Evolutionary conservation across 2,113 vertebrate species (phyloP), one percentile per base, ranked within the genome.

Genomic region (Lophius piscatorius): DNA sequence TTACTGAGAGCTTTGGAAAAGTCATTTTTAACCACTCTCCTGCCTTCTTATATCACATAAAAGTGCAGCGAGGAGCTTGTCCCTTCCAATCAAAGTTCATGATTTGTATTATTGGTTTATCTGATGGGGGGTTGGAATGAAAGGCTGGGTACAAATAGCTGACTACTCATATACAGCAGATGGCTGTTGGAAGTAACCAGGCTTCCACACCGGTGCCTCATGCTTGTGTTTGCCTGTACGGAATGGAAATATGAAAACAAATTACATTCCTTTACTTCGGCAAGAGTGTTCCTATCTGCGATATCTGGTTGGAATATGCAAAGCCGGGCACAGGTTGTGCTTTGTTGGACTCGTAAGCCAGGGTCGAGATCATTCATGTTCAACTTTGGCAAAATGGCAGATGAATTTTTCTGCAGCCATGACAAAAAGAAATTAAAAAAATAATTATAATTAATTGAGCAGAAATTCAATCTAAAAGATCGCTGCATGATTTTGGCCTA

Each of bases 31-130:
- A 9, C 16, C 11, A 0, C 13, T 9, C 21, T n/a, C 21, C 26
- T 21, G n/a, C 9, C 50, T 52, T 42, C 39, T 46, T 8, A 17
- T 61, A 39, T 60, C 45, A 54, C 38, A 39, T 21, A 7, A 55
- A 64, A 68, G 17, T 51, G 47, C 31, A 54, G 47, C 46, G 38
- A 21, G 40, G 45, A 50, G 67, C 68, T 51, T 73, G 52, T 28
- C 69, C 40, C 44, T 29, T 77, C 35, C 55, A 81, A 80, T 84
- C 44, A 77, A 73, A 67, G 31, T 31, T 33, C 24, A 33, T 42
- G 50, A 82, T 81, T 80, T 40, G 29, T 57, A 66, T 64, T 59
- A 50, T 56, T 76, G 2, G 26, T 40, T 82, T 84, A 80, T 89
- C 83, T 86, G 81, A 88, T 83, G 48, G 40, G n/a, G 26, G 20